Evolutionary conservation across 2,113 vertebrate genomes (phyloP), one percentile per base, ranked within the genome.

Genomic region (Sander lucioperca): DNA sequence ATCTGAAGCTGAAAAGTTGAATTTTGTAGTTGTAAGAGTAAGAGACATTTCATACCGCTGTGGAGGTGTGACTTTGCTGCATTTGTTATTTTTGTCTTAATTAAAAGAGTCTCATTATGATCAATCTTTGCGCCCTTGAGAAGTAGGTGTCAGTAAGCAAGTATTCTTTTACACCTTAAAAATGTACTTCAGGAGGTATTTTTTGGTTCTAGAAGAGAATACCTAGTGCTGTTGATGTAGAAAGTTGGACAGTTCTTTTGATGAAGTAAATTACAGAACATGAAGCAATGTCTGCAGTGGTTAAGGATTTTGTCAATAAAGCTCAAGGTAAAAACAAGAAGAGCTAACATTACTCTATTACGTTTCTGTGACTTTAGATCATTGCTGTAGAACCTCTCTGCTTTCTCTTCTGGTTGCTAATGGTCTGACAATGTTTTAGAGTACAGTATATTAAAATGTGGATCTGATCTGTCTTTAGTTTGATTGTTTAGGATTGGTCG

Each of bases 41-140:
- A 19, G 33, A 56, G 45, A 27, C 47, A 4, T 56, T 11, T 23
- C 18, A 5, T 2, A 1, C 70, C 8, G 53, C 76, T 15, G 80
- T 33, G 54, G 66, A 66, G 27, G 43, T 61, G 75, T 7, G 50
- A 80, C 67, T 64, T 9, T 23, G 23, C 57, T 4, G 59, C 51
- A 12, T 61, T 63, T 63, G 15, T 65, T 77, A 47, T 69, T 70
- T 58, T 36, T 4, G n/a, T 74, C 36, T 80, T 51, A 48, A 74
- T 79, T 74, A 79, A 84, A 76, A 62, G 62, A 56, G 33, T 16
- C 7, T 27, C 18, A 8, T 27, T 64, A 2, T 13, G 12, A 56
- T 50, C 56, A 63, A 23, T 51, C 74, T 74, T 53, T 70, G 50
- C 15, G 16, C 45, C 25, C 0, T 19, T 2, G 51, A n/a, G 69